Conservation (phyloP, 2,888 invertebrate species). For the Pterostichus madidus region DNA sequence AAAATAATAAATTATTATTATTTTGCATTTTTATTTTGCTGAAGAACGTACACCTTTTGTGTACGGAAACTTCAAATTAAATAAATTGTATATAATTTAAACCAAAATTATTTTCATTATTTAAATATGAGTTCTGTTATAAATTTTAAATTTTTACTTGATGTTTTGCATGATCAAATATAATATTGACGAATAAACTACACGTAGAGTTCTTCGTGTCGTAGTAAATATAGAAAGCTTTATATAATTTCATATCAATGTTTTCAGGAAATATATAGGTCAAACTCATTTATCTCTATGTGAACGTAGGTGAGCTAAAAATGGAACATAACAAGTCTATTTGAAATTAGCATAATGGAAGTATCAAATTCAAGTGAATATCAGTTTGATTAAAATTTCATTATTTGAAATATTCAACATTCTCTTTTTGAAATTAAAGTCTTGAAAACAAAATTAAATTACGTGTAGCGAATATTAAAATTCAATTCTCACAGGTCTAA, state of each 20-base stretch:
- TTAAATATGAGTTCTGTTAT: too few relatives aligned
- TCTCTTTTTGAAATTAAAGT: conserved; percentile 5
- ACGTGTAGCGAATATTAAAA: background rate
- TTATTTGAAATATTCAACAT: background rate
- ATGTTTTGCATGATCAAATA: too few relatives aligned
- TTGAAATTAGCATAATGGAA: conserved; percentile 19
- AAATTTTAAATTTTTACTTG: too few relatives aligned
- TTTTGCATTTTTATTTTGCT: too few relatives aligned
- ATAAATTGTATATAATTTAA: too few relatives aligned
- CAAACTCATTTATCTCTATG: conserved; percentile 8
- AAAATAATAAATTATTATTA: too few relatives aligned
- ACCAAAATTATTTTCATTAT: too few relatives aligned
- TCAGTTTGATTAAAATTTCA: conserved; percentile 16
- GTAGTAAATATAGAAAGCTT: background rate
- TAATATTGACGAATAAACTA: too few relatives aligned
- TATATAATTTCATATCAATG: background rate
- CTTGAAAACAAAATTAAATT: conserved; percentile 16
- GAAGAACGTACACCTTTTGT: too few relatives aligned
- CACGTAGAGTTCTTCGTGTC: too few relatives aligned
- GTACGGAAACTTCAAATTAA: too few relatives aligned
- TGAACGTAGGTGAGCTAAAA: background rate
- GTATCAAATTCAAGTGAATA: conserved; percentile 16
- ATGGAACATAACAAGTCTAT: background rate
- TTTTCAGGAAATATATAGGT: background rate
- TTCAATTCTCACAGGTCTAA: background rate